A percentile compares a stretch with the other conserved stretches of the same genome.
Evolutionary conservation across 2,113 vertebrate species (phyloP).

Genomic region (Cromileptes altivelis): DNA sequence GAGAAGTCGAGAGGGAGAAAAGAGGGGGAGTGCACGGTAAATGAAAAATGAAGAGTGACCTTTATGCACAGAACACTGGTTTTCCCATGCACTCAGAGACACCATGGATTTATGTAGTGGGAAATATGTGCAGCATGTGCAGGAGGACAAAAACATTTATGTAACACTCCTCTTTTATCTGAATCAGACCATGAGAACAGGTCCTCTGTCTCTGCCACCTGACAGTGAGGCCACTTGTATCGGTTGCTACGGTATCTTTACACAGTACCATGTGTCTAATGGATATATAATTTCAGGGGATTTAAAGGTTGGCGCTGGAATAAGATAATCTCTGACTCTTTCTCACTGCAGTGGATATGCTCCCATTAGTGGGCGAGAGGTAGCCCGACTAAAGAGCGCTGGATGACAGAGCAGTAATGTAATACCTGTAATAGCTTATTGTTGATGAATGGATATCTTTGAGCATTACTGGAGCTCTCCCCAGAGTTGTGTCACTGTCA

Average conservation of each 20-base stretch:
- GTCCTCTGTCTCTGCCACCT: slow-evolving; percentile 18
- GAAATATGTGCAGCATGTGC: slow-evolving; percentile 54
- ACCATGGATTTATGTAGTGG: slow-evolving; percentile 51
- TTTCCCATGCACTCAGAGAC: slow-evolving; percentile 64
- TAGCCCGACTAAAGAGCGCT: slow-evolving; percentile 15
- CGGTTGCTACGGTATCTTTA: slow-evolving; percentile 18
- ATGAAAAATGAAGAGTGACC: slow-evolving; percentile 64
- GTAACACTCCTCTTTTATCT: slow-evolving; percentile 24
- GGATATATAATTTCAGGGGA: slow-evolving; percentile 57
- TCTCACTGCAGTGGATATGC: slow-evolving; percentile 20
- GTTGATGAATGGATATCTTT: slow-evolving; percentile 73
- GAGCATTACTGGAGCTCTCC: slow-evolving; percentile 56
- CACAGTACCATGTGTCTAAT: slow-evolving; percentile 31
- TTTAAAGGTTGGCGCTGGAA: slow-evolving; percentile 58
- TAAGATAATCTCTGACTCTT: slow-evolving; percentile 61
- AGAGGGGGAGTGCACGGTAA: slow-evolving; percentile 25
- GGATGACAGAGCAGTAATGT: slow-evolving; percentile 53
- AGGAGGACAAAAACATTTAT: slow-evolving; percentile 33
- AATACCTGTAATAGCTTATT: slow-evolving; percentile 66
- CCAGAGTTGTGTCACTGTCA: slow-evolving; percentile 56
- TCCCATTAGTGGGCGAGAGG: slow-evolving; percentile 48
- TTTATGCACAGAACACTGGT: slow-evolving; percentile 54
- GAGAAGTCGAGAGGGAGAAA: slow-evolving; percentile 5
- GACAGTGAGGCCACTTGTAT: background rate
- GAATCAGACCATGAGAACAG: slow-evolving; percentile 27